Base-by-base conservation (phyloP, 2,113 vertebrate genomes). In the Tichodroma muraria region DNA sequence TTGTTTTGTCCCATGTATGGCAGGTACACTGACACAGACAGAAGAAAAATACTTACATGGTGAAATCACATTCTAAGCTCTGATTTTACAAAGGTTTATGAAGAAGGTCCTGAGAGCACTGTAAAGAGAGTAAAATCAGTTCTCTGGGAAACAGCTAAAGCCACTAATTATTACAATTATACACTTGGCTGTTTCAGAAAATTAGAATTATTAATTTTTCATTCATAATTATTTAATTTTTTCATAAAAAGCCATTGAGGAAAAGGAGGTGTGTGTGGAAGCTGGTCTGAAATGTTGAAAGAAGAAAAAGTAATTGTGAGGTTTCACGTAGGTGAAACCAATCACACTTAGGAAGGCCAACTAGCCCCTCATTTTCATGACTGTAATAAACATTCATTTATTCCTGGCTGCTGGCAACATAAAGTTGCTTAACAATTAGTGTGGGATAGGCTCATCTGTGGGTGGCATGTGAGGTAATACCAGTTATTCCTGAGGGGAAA, bases 21-120 rank as follows among this genome's bases (percentile, higher is more conserved):
- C 37, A 47, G 28, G 35, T 49, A 45, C 11, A 2, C 33, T 38
- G 72, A 40, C 44, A 49, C 21, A 71, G 42, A 50, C 11, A 49
- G 27, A 78, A 63, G 21, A 22, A 56, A 49, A 81, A 53, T 1
- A 1, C n/a, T 4, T 0, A 31, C 60, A 19, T 1, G 2, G 8
- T 61, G 45, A 72, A 89, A 53, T 63, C 1, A 1, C 2, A 0
- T 78, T 40, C 54, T 80, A 69, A 86, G 50, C 47, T 70, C 38
- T 78, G 42, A 45, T 80, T 63, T 83, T 54, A 21, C 4, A 1
- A 56, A 45, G 47, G 21, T 54, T 53, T 53, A 18, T 44, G 38
- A 54, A 54, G 38, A 78, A 70, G 13, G 6, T 86, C 38, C 60
- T 66, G 24, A 16, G 45, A 95, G 22, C 33, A 28, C 50, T 80